phyloP scores from a whole-genome alignment of 2,113 vertebrate genomes.

The Castor canadensis region DNA sequence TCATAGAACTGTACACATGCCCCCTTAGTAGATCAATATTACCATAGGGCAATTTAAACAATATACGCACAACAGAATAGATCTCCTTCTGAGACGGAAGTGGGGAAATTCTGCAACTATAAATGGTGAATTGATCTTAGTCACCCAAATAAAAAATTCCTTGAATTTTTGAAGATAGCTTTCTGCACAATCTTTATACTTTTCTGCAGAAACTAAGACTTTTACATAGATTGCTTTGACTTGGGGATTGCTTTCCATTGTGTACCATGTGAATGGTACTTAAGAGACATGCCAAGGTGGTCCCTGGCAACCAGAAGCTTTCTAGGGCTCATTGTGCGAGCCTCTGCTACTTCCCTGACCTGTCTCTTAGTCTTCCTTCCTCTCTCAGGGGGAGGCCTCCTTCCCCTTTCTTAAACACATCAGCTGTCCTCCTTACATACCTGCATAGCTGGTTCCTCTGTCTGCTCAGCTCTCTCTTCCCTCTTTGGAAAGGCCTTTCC shows the following conservation, averaged over 20 bases:
- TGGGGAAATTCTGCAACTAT: background rate
- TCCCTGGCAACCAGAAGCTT: background rate
- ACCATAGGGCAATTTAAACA: background rate
- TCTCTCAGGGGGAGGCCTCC: background rate
- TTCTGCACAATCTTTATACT: background rate
- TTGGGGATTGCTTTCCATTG: background rate
- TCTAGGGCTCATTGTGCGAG: background rate
- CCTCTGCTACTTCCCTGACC: background rate
- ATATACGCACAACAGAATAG: background rate
- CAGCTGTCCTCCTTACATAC: background rate
- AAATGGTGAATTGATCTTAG: background rate
- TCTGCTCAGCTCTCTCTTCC: background rate
- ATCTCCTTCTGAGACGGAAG: background rate
- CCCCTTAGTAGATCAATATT: background rate
- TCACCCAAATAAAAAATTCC: background rate
- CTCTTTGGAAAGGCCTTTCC: background rate
- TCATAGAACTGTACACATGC: background rate
- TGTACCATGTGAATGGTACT: background rate
- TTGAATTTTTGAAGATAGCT: background rate
- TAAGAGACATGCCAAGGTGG: background rate
- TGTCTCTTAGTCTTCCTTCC: background rate
- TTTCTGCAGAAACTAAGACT: background rate
- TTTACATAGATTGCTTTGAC: background rate
- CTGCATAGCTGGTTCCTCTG: background rate
- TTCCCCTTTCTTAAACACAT: background rate